Evolutionary conservation across 2,888 invertebrate species (phyloP).

Genomic region (Napeogenes sylphis): DNA sequence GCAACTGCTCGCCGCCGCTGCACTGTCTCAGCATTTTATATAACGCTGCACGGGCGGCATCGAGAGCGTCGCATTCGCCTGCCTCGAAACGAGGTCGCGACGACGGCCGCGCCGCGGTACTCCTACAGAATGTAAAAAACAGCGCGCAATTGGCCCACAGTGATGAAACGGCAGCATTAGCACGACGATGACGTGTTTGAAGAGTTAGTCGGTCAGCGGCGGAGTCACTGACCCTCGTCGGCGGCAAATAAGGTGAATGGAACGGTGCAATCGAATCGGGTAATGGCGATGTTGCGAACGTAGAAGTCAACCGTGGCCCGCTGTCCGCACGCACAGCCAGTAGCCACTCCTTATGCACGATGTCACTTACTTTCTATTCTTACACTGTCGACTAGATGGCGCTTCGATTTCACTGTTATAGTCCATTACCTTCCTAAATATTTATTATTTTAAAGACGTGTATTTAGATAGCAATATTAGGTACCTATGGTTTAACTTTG

Average conservation of each 20-base stretch:
- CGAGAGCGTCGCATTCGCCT: constrained; percentile 39
- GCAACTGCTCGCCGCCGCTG: constrained; percentile 61
- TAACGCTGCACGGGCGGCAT: constrained; percentile 59
- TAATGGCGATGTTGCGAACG: constrained; percentile 50
- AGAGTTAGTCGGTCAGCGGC: constrained; percentile 64
- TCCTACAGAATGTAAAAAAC: constrained; percentile 67
- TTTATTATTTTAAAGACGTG: no score
- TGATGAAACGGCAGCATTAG: constrained; percentile 68
- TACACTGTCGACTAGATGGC: no score
- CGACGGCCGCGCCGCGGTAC: constrained; percentile 62
- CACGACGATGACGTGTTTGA: constrained; percentile 66
- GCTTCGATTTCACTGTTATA: no score
- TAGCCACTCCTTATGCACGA: constrained; percentile 51
- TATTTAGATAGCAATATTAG: no score
- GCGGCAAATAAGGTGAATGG: constrained; percentile 73
- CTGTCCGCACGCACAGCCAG: constrained; percentile 33
- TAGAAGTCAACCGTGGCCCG: constrained; percentile 36
- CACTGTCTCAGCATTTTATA: constrained; percentile 69
- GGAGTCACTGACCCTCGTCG: constrained; percentile 74
- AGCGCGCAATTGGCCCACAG: constrained; percentile 52
- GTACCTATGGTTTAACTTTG: no score
- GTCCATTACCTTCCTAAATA: no score
- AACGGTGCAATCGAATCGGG: constrained; percentile 69
- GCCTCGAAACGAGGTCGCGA: constrained; percentile 64
- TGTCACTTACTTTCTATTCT: constrained; percentile 61